phyloP scores from a whole-genome alignment of 2,888 invertebrate species.

The Himalopsyche japonica region DNA sequence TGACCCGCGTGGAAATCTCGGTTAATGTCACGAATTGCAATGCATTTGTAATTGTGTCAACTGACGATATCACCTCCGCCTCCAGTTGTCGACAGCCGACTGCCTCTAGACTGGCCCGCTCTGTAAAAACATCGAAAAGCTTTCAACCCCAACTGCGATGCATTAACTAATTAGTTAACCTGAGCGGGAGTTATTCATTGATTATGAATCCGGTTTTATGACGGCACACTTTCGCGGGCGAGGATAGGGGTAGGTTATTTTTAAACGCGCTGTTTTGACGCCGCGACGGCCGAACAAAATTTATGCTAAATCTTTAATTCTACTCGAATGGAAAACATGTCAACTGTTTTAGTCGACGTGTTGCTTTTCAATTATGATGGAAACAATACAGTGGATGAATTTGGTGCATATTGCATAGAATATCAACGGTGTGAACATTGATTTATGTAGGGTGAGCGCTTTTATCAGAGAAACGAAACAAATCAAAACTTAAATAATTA shows the following conservation, averaged over 20 bases:
- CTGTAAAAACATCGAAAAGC: conserved; percentile 30
- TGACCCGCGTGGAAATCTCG: neutral
- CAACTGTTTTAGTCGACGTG: neutral
- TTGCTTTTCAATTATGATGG: too few species aligned
- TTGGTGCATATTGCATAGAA: too few species aligned
- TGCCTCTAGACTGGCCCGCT: conserved; percentile 15
- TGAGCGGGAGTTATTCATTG: neutral
- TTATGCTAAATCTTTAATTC: neutral
- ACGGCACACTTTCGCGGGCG: neutral
- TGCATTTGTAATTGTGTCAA: neutral
- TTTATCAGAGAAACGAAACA: too few species aligned
- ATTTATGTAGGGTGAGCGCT: too few species aligned
- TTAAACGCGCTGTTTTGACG: neutral
- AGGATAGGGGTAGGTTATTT: neutral
- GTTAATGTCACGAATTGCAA: neutral
- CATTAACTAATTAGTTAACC: conserved; percentile 29
- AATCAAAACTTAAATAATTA: too few species aligned
- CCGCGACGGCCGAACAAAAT: neutral
- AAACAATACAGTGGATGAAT: too few species aligned
- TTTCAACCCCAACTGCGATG: conserved; percentile 21
- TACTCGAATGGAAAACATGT: neutral
- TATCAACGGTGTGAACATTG: too few species aligned
- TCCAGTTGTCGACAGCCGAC: neutral
- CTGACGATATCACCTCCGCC: neutral
- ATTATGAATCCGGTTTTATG: neutral